Evolutionary conservation across 2,888 invertebrate genomes (phyloP).

Genomic region (Herminia tarsipennalis): DNA sequence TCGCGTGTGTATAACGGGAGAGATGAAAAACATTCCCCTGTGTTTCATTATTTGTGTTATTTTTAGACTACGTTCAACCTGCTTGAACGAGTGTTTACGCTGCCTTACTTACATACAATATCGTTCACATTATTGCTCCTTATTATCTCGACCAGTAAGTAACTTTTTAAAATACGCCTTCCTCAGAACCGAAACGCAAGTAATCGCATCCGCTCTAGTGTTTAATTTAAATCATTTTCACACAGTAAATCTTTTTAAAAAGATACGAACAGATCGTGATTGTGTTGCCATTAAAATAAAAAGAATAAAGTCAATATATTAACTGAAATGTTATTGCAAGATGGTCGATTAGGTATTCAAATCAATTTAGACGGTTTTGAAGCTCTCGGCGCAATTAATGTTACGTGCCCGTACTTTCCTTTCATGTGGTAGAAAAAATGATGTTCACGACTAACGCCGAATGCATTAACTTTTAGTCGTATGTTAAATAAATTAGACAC

Average conservation of each 20-base stretch:
- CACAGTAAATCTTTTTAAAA: constrained; percentile 58
- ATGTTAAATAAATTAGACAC: constrained; percentile 70
- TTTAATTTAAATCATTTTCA: constrained; percentile 63
- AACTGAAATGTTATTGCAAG: constrained; percentile 67
- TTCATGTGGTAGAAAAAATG: constrained; percentile 58
- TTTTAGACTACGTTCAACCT: constrained; percentile 82
- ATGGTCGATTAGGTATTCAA: constrained; percentile 70
- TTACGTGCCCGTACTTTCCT: constrained; percentile 70
- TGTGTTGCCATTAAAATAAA: constrained; percentile 64
- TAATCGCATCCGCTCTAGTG: constrained; percentile 35
- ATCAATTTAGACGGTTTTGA: constrained; percentile 74
- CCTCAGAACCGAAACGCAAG: constrained; percentile 18
- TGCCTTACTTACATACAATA: constrained; percentile 76
- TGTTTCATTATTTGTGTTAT: constrained; percentile 83
- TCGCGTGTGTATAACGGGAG: constrained; percentile 80
- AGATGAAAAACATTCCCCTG: constrained; percentile 85
- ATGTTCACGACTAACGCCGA: constrained; percentile 73
- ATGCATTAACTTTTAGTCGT: constrained; percentile 71
- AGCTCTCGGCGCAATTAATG: constrained; percentile 72
- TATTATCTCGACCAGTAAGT: constrained; percentile 45
- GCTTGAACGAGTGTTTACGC: constrained; percentile 79
- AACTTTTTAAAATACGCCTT: constrained; percentile 24
- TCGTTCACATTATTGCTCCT: constrained; percentile 71
- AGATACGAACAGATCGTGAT: constrained; percentile 48
- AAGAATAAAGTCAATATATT: constrained; percentile 63